A percentile compares a stretch with the other conserved stretches of the same genome.
phyloP scores from a whole-genome alignment of 2,797 vertebrate genomes.

The Spheniscus humboldti region DNA sequence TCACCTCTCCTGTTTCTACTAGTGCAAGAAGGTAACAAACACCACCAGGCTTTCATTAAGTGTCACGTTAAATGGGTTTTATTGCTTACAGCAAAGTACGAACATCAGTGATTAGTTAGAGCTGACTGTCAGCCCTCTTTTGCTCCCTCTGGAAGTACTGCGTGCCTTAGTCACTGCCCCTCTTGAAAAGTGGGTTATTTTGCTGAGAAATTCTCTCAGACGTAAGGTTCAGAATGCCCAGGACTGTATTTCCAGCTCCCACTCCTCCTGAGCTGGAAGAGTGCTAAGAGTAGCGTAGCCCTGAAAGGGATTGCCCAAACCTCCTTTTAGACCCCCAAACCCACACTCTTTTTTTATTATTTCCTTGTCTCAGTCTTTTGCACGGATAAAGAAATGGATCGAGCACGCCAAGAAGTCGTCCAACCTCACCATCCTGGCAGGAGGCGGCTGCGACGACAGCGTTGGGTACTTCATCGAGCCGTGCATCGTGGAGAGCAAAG shows the following conservation, averaged over 20 bases:
- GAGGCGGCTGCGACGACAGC: conserved; percentile 80
- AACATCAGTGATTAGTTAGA: not conserved
- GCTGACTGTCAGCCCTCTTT: not conserved
- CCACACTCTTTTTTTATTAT: not conserved
- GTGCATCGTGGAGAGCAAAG: conserved; percentile 85
- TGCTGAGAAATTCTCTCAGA: rapidly evolving
- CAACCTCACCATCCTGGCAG: conserved; percentile 83
- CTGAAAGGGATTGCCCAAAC: not conserved
- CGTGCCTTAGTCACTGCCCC: not conserved
- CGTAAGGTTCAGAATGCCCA: rapidly evolving
- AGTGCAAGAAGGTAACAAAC: not conserved
- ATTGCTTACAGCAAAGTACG: not conserved
- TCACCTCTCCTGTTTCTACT: not conserved
- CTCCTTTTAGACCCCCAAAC: not conserved
- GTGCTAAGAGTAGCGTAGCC: rapidly evolving
- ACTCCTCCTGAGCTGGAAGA: not conserved
- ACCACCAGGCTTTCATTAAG: not conserved
- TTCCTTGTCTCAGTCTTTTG: conserved; percentile 76
- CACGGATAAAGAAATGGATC: conserved; percentile 85
- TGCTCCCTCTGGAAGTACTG: not conserved
- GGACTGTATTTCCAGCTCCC: not conserved
- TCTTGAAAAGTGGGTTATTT: not conserved
- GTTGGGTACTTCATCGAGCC: conserved; percentile 90
- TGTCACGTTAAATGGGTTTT: not conserved
- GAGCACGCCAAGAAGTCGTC: conserved; percentile 79